Base-by-base conservation (phyloP, 2,113 vertebrate species). In the Colossoma macropomum region DNA sequence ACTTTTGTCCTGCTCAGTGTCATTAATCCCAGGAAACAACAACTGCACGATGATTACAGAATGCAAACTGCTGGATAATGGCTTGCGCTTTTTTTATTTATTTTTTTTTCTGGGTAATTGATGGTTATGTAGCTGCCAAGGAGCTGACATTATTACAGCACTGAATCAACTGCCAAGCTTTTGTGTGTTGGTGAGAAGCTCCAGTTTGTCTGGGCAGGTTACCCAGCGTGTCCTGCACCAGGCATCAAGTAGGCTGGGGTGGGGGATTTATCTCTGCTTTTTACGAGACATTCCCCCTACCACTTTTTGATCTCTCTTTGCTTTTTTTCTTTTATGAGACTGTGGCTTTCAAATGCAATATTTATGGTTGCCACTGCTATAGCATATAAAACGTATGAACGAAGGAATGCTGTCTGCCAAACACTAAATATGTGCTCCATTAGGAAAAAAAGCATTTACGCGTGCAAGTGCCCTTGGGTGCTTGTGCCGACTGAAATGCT, bases 381-480 rank as follows among this genome's bases (percentile, higher is more conserved):
- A 85, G 81, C 34, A 72, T 78, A 65, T 27, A 75, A 75, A 71
- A 34, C 69, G 19, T 80, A 65, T 80, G 80, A 86, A 77, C 75
- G 75, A 65, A 85, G 73, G 54, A 77, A 81, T 87, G 83, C 91
- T 91, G 91, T 94, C 92, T 93, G 88, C 93, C 93, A 94, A 92
- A 92, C 88, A 93, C 85, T 92, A 92, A 93, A 93, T 92, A 89
- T 93, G 90, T 95, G 94, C 95, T 95, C 94, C 94, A 95, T 95
- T 93, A 79, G 91, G 83, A 87, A 92, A 95, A 95, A 95, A 95
- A 95, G 93, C 94, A 95, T 95, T 94, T 94, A 86, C 90, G 93
- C 90, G 92, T 93, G 93, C 94, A 95, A 95, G 91, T 81, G 75
- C 90, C 91, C 89, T 38, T 52, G 71, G 86, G 91, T 85, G 91